phyloP scores from a whole-genome alignment of 2,888 invertebrate species.

The Oligia strigilis region DNA sequence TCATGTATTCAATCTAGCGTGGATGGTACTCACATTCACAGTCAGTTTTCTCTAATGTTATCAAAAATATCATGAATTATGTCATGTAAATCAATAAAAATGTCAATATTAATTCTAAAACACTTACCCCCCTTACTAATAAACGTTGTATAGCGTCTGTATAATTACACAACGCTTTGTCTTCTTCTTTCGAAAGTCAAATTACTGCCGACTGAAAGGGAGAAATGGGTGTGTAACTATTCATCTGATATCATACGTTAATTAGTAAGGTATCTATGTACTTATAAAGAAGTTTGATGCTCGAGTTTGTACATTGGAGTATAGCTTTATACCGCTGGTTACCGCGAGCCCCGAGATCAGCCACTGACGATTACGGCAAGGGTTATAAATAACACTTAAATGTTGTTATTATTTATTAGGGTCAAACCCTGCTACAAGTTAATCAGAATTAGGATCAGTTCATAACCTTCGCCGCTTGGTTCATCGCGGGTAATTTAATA shows the following conservation, averaged over 20 bases:
- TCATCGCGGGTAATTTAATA: constrained; percentile 36
- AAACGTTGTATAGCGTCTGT: no score
- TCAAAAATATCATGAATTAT: not conserved
- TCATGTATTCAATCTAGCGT: no score
- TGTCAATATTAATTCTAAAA: no score
- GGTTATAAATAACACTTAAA: constrained; percentile 47
- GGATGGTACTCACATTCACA: not conserved
- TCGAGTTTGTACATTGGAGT: no score
- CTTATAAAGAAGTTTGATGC: no score
- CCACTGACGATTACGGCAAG: constrained; percentile 15
- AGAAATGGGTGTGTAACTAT: no score
- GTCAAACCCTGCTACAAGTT: constrained; percentile 46
- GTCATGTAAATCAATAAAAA: not conserved
- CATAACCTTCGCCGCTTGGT: constrained; percentile 11
- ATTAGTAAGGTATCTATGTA: no score
- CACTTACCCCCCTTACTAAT: no score
- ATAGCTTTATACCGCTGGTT: constrained; percentile 13
- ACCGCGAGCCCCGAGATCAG: not conserved
- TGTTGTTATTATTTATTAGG: constrained; percentile 54
- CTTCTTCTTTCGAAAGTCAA: no score
- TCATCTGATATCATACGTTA: no score
- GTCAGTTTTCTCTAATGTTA: not conserved
- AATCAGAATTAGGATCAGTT: constrained; percentile 49
- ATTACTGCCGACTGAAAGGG: no score
- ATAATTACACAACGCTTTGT: no score